Conservation (phyloP, 2,888 invertebrate species). For the Sinopyrophorus schimmeli region DNA sequence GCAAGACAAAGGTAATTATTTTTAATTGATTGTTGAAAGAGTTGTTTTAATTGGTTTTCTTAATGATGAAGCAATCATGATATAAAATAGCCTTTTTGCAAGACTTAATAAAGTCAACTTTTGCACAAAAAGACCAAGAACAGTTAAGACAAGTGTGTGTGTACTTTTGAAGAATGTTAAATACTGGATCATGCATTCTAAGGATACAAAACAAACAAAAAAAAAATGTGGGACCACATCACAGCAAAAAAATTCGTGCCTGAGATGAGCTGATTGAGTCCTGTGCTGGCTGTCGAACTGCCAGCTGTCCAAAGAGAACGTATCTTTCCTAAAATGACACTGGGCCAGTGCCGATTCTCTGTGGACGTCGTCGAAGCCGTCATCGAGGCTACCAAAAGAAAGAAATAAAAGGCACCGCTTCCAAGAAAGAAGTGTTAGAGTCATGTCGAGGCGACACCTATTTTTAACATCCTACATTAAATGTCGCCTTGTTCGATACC, state of each 20-base stretch:
- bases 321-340: constrained; percentile 84
- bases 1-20: too few relatives aligned
- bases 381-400: constrained; percentile 40
- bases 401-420: not conserved
- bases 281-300: constrained; percentile 71
- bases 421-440: not conserved
- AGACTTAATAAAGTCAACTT: too few relatives aligned
- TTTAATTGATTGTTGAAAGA: too few relatives aligned
- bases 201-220: constrained; percentile 18
- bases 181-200: constrained; percentile 7
- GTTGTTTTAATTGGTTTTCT: too few relatives aligned
- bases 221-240: constrained; percentile 18
- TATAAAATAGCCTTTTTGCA: too few relatives aligned
- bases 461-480: constrained; percentile 25
- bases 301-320: constrained; percentile 85
- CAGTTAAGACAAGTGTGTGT: too few relatives aligned
- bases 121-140: too few relatives aligned
- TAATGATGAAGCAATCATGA: too few relatives aligned
- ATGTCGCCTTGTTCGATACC: constrained; percentile 24
- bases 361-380: constrained; percentile 55
- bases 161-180: not conserved
- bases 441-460: constrained; percentile 17
- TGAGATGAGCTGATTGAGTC: constrained; percentile 83
- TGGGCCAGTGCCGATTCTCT: constrained; percentile 68
- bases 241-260: constrained; percentile 57